A percentile compares a stretch with the other conserved stretches of the same genome.
phyloP scores from a whole-genome alignment of 2,888 invertebrate species.

The Mythimna lalbum region DNA sequence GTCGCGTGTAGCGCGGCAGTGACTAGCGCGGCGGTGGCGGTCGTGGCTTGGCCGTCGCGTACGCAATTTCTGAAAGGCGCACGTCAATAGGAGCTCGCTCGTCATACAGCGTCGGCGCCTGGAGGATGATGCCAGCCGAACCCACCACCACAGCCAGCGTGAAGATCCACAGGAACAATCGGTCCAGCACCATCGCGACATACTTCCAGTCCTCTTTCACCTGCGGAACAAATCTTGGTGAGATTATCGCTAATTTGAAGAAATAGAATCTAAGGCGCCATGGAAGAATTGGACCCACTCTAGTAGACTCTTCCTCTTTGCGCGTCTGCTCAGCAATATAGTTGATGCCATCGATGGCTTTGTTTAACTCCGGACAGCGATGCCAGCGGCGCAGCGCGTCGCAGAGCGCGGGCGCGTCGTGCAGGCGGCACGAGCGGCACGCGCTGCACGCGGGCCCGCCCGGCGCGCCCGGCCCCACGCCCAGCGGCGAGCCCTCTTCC shows the following conservation, averaged over 20 bases:
- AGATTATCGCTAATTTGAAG: neutral
- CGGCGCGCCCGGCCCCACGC: slow-evolving; percentile 64
- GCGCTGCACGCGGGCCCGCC: slow-evolving; percentile 68
- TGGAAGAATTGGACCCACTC: slow-evolving; percentile 90
- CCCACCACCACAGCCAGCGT: slow-evolving; percentile 98
- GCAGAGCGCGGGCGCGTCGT: slow-evolving; percentile 91
- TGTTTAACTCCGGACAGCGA: slow-evolving; percentile 97
- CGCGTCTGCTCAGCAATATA: slow-evolving; percentile 98
- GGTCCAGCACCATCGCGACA: slow-evolving; percentile 99
- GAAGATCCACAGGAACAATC: slow-evolving; percentile 99
- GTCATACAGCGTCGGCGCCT: slow-evolving; percentile 98
- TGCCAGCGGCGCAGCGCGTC: slow-evolving; percentile 95
- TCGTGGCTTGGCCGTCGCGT: slow-evolving; percentile 96
- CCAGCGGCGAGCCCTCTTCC: slow-evolving; percentile 68
- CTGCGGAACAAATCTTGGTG: slow-evolving; percentile 90
- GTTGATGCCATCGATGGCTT: slow-evolving; percentile 97
- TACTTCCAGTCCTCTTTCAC: slow-evolving; percentile 99
- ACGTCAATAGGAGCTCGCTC: slow-evolving; percentile 97
- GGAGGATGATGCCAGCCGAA: slow-evolving; percentile 97
- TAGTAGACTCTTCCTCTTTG: slow-evolving; percentile 97
- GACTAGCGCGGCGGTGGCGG: slow-evolving; percentile 80
- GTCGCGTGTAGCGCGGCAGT: slow-evolving; percentile 87
- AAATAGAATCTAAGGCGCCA: neutral
- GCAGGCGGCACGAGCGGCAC: slow-evolving; percentile 90
- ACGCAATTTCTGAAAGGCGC: slow-evolving; percentile 96